These are phyloP conservation scores for Saccopteryx leptura DNA, from an alignment of 2,113 vertebrate genomes.

Conservation along the genomic window DNA sequence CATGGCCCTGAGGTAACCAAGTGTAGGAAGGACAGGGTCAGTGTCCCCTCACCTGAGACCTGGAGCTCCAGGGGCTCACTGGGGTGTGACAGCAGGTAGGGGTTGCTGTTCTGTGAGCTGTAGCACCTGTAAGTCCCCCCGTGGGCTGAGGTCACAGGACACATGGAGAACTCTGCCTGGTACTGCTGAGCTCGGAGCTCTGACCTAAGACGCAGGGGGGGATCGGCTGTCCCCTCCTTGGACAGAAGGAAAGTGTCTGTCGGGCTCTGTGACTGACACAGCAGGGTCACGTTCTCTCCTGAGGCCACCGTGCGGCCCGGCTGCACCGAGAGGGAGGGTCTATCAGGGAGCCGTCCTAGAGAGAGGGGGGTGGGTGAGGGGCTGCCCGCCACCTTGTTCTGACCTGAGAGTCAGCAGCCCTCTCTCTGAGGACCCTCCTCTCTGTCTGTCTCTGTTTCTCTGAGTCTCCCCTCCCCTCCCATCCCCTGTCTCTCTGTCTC, in stretches of 20 bases:
- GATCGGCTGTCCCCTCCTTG: neutral
- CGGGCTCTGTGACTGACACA: fast-evolving
- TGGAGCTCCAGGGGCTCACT: neutral
- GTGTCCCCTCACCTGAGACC: no score
- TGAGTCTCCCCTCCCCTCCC: neutral
- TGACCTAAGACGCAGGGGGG: fast-evolving
- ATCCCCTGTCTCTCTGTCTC: fast-evolving
- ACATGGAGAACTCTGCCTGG: neutral
- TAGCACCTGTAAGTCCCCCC: neutral
- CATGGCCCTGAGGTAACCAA: no score
- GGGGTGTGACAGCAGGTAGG: no score
- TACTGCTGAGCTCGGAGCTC: fast-evolving
- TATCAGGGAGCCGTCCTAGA: neutral
- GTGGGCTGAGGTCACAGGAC: neutral
- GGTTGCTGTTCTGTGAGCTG: fast-evolving
- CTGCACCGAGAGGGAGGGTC: neutral
- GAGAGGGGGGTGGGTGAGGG: neutral
- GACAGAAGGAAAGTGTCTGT: neutral
- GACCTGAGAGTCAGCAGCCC: neutral
- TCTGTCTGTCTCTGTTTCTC: neutral
- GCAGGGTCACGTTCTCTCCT: neutral
- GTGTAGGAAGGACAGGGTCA: neutral
- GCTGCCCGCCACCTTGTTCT: fast-evolving
- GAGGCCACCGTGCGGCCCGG: fast-evolving
- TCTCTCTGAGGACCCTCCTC: neutral